Evolutionary conservation across 2,797 vertebrate genomes (phyloP), one percentile per base, ranked within the genome.

Genomic region (Tadarida brasiliensis): DNA sequence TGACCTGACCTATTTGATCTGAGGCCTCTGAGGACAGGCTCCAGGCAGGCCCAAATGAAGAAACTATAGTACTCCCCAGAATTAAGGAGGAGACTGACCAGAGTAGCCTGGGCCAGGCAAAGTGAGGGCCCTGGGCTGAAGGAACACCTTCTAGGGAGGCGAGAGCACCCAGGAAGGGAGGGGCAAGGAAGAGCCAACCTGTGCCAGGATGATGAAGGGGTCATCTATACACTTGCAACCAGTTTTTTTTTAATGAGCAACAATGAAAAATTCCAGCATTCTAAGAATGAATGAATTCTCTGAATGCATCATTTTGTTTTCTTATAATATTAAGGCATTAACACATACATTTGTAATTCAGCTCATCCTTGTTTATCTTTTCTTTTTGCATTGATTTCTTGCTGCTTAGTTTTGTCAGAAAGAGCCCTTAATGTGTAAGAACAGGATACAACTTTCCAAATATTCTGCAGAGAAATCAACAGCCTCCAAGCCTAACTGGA

Each of bases 361-460:
- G 44, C 15, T 88, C 71, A 77, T 22, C 73, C 5, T 30, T 61
- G 9, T 93, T 93, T 77, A 7, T 74, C 33, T 81, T 93, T 85
- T 90, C 49, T 67, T 81, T 96, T 80, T 88, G 83, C 51, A 85
- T 7, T 82, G 35, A 96, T 92, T 78, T 92, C 57, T 90, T 92
- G 67, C 70, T 78, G n/a, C 39, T 95, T 82, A 57, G 44, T 78
- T 94, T 86, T 95, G 24, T 49, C 44, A 47, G 22, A 71, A 86
- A 74, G n/a, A 93, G 39, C 59, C 47, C 77, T 82, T 51, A 8
- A 88, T 51, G 12, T 28, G 39, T 35, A 92, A 94, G 67, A 68
- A 92, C 15, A 94, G 33, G 54, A 39, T 78, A 33, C 17, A 92
- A 26, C 2, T 24, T 88, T 94, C 73, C 47, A 65, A 94, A 92